These are phyloP conservation scores for Syrrhaptes paradoxus DNA, from an alignment of 2,113 vertebrate genomes.

Conservation along the genomic window DNA sequence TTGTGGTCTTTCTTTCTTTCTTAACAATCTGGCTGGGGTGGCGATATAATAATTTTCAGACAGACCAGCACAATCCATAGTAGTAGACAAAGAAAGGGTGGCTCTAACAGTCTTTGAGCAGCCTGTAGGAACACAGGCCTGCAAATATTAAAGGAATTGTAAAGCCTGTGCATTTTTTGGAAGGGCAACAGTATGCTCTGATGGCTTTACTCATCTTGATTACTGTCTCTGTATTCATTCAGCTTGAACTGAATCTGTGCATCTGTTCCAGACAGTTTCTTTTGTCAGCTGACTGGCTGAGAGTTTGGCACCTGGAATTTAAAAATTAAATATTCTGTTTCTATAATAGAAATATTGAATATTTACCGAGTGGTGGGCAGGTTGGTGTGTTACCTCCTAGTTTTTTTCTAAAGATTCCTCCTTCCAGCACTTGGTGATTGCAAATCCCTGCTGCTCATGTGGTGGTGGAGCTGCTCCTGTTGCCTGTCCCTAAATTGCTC, in stretches of 20 bases:
- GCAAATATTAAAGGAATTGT: not conserved
- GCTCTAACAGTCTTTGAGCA: not conserved
- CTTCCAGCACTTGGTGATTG: not conserved
- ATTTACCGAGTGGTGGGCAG: not conserved
- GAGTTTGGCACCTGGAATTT: not conserved
- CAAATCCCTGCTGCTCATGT: not conserved
- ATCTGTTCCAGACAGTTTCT: not conserved
- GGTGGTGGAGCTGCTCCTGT: not conserved
- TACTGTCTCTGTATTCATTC: not conserved
- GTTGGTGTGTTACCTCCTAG: not conserved
- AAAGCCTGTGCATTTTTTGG: not conserved
- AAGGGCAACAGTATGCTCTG: not conserved
- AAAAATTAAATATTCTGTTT: not conserved
- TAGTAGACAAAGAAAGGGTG: conserved; percentile 1
- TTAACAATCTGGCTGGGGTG: conserved; percentile 63
- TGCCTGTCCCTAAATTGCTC: not conserved
- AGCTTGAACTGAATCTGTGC: not conserved
- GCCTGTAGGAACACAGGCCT: not conserved
- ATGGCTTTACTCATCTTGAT: not conserved
- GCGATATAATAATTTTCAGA: conserved; percentile 63
- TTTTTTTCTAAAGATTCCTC: conserved; percentile 25
- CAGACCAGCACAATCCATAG: conserved; percentile 42
- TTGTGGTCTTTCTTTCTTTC: conserved; percentile 69
- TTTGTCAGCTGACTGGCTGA: not conserved
- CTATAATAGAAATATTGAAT: not conserved